Percentiles rank a stretch among this genome's conserved stretches.
Conservation (phyloP, 2,888 invertebrate species). For the Linhomoeus sp. region DNA sequence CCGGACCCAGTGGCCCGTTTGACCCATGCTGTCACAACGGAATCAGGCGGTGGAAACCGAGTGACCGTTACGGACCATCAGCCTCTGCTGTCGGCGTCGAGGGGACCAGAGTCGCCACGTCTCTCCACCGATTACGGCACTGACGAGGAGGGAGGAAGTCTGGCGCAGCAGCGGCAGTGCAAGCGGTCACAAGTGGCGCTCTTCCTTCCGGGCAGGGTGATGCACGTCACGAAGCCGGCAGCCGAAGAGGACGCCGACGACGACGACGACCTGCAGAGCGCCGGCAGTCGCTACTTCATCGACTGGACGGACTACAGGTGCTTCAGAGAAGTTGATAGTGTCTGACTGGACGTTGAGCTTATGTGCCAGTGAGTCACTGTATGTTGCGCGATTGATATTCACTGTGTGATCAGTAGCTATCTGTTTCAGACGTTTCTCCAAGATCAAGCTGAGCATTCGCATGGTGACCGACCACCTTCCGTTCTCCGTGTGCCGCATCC, state of each 20-base stretch:
- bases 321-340: not conserved
- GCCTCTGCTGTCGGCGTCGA: too few relatives aligned
- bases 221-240: constrained; percentile 43
- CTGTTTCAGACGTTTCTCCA: constrained; percentile 12
- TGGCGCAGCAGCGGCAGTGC: too few relatives aligned
- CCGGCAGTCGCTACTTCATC: constrained; percentile 1
- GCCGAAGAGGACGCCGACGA: constrained; percentile 9
- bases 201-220: constrained; percentile 56
- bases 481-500: constrained; percentile 45
- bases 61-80: too few relatives aligned
- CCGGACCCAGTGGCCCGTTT: too few relatives aligned
- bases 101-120: too few relatives aligned
- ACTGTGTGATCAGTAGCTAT: constrained; percentile 4
- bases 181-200: constrained; percentile 38
- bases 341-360: not conserved
- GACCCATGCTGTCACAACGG: too few relatives aligned
- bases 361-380: too few relatives aligned
- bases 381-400: too few relatives aligned
- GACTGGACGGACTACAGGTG: constrained; percentile 7
- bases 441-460: constrained; percentile 58
- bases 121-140: too few relatives aligned
- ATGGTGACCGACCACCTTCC: constrained; percentile 71
- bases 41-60: too few relatives aligned
- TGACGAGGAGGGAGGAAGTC: too few relatives aligned
- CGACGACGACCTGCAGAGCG: not conserved